Percentiles rank a stretch among this genome's conserved stretches.
These are phyloP conservation scores for Sinonovacula constricta DNA, from an alignment of 1,140 invertebrate genomes.

Conservation along the genomic window DNA sequence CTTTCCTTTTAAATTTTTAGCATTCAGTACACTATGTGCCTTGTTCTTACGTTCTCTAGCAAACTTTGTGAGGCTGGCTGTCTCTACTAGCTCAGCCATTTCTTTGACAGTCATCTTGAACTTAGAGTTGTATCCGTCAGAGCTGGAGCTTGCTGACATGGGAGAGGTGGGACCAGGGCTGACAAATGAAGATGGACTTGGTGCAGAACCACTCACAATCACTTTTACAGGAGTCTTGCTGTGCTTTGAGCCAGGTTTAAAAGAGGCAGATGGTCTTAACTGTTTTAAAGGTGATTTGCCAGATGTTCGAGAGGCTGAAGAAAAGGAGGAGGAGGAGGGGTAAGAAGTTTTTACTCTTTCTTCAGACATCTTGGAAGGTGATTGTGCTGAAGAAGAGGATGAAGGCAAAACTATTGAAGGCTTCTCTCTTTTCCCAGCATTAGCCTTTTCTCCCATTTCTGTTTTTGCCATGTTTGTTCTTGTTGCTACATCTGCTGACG, in stretches of 20 bases:
- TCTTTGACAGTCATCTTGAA: constrained; percentile 48
- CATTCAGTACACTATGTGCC: constrained; percentile 12
- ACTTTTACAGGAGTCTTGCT: constrained; percentile 15
- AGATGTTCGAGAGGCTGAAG: too few species aligned
- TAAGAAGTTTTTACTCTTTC: background rate
- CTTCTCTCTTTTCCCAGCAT: too few species aligned
- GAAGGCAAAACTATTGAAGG: too few species aligned
- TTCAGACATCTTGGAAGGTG: background rate
- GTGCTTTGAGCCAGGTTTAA: background rate
- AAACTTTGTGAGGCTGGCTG: constrained; percentile 39
- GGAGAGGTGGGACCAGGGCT: background rate
- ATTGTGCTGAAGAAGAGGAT: too few species aligned
- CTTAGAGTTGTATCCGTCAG: constrained; percentile 33
- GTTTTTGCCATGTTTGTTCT: too few species aligned
- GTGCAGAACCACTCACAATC: background rate
- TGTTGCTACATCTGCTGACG: too few species aligned
- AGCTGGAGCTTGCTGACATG: constrained; percentile 17
- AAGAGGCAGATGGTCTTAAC: too few species aligned
- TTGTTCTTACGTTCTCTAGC: constrained; percentile 40
- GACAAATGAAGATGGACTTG: constrained; percentile 1
- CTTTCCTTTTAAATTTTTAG: constrained; percentile 21
- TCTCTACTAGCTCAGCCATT: constrained; percentile 41
- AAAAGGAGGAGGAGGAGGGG: too few species aligned
- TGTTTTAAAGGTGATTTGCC: too few species aligned
- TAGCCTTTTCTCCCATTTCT: too few species aligned